Evolutionary conservation across 2,888 invertebrate genomes (phyloP), one percentile per base, ranked within the genome.

Genomic region (Melitaea athalia): DNA sequence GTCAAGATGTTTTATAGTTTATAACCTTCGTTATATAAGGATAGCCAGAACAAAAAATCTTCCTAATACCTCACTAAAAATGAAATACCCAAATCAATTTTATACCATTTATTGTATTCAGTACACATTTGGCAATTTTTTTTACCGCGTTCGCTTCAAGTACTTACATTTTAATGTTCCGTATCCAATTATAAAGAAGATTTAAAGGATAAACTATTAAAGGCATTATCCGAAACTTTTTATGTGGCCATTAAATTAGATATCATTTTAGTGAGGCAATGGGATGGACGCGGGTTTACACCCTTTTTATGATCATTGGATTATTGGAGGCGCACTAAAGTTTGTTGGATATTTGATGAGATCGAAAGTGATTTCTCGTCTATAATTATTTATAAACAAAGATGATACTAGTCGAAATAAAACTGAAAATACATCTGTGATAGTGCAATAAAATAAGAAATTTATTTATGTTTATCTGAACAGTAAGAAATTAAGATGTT

Each of bases 141-240:
- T 38, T 38, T 0, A 38, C 17, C 6, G 50, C 17, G 10, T 15
- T 59, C 50, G 43, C 47, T 49, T 52, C 10, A 50, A 12, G 24
- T 52, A 17, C 52, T 24, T 38, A 47, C 38, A 67, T 17, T 62
- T 49, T 67, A 55, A 49, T 59, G 68, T 50, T 55, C 62, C 31
- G 59, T 57, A 67, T 69, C 67, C 69, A 71, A 69, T 71, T 73
- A 73, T 63, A 65, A 65, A 61, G 12, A 47, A 59, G 69, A 67
- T 77, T 75, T 74, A 77, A 68, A 72, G 68, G 68, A 73, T 71
- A 69, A 72, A 74, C 73, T 72, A 74, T 71, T 72, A 66, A 71
- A 71, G 64, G 53, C 62, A 69, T 66, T 70, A 69, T 69, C 68
- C 67, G 65, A 72, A 73, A 73, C 69, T 70, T 75, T 74, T 75